phyloP scores from a whole-genome alignment of 2,113 vertebrate genomes.

The Anguilla japonica region DNA sequence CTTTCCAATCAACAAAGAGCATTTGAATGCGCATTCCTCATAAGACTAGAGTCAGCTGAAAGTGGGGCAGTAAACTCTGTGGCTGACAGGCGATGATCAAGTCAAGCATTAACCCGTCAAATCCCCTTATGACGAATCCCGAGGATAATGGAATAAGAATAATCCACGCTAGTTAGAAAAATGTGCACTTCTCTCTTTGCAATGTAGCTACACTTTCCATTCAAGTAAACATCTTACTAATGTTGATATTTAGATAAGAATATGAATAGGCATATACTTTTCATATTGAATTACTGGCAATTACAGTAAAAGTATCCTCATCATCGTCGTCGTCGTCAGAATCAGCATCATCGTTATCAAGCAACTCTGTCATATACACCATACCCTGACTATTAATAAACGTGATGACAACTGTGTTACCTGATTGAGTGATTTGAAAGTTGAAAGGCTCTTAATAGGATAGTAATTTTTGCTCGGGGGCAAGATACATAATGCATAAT shows the following conservation, averaged over 20 bases:
- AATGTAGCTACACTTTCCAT: background rate
- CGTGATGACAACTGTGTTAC: background rate
- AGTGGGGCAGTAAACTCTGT: background rate
- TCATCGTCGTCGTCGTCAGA: too few species aligned
- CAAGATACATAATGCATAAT: background rate
- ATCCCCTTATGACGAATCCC: background rate
- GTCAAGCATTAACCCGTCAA: background rate
- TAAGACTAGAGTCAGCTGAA: constrained; percentile 14
- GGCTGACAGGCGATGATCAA: background rate
- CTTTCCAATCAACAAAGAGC: constrained; percentile 20
- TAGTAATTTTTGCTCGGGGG: background rate
- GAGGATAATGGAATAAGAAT: background rate
- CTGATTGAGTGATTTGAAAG: background rate
- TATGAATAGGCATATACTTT: background rate
- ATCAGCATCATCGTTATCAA: background rate
- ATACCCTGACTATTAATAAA: background rate
- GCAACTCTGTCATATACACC: background rate
- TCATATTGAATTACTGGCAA: background rate
- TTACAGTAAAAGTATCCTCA: background rate
- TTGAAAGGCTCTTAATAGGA: background rate
- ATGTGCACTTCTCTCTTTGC: background rate
- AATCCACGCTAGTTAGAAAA: background rate
- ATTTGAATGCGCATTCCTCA: constrained; percentile 23
- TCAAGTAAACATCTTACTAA: background rate
- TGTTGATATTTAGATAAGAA: background rate